Conservation (phyloP, 2,113 vertebrate genomes). For the Agapornis roseicollis region DNA sequence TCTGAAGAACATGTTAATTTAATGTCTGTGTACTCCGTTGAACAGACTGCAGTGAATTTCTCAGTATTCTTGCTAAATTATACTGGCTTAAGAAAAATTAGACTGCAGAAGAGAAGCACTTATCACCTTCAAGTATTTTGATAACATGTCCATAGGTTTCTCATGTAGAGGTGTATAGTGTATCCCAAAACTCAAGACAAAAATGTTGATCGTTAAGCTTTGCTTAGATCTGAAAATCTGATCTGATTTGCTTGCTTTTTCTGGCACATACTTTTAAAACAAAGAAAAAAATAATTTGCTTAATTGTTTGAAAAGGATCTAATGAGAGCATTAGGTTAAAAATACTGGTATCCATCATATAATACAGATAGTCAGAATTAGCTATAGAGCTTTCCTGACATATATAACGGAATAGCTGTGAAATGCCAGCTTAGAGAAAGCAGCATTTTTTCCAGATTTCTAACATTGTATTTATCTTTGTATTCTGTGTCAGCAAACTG, state of each 20-base stretch:
- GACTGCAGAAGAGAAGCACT: neutral
- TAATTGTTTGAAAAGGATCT: neutral
- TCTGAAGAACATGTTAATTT: neutral
- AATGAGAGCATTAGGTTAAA: neutral
- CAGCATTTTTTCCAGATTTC: neutral
- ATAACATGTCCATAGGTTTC: neutral
- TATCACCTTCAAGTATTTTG: neutral
- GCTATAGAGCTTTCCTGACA: neutral
- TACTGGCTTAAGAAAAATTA: neutral
- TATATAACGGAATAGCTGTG: neutral
- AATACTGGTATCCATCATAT: neutral
- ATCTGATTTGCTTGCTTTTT: neutral
- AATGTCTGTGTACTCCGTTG: neutral
- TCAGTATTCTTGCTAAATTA: neutral
- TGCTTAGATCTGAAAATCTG: neutral
- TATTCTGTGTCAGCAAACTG: neutral
- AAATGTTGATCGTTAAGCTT: neutral
- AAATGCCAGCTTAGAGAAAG: neutral
- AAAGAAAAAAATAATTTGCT: neutral
- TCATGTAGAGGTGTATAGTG: neutral
- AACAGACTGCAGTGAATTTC: neutral
- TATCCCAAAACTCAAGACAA: neutral
- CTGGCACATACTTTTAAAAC: neutral
- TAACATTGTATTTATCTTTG: neutral
- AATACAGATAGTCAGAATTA: neutral